Base-by-base conservation (phyloP, 1,140 invertebrate species). In the Apis cerana region DNA sequence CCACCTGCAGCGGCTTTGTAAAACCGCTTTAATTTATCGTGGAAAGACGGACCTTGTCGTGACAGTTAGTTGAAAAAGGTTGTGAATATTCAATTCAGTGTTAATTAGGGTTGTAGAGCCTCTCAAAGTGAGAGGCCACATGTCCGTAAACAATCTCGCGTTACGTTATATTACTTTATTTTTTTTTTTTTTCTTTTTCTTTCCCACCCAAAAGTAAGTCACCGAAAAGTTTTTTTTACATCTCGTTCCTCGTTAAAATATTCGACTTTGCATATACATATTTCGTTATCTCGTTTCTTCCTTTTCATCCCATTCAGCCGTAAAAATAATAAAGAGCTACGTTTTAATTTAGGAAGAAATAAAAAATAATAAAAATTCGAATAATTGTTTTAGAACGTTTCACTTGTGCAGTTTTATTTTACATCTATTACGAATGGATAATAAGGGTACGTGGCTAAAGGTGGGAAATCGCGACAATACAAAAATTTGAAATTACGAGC, bases 11-110 rank as follows among this genome's bases (percentile, higher is more conserved):
- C 10, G 33, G 7, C 33, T 78, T 52, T 65, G 75, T 54, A 58
- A 64, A 50, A 50, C 75, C 52, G 58, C 81, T 70, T 70, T 58
- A 64, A 82, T 82, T 82, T 78, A 78, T 78, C 50, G 50, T 70
- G 50, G 59, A 82, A 62, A 70, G 75, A 65, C 59, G 27, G 50
- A 78, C 17, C 50, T 62, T 43, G 58, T 62, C 27, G 52, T 62
- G 59, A 58, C 67, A 75, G 54, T 71, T 82, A 82, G 75, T 65
- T 76, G 75, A 58, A 82, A 78, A 82, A 78, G 58, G 67, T 82
- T 52, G 65, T 82, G 75, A 82, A 83, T 83, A 83, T 83, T 83
- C 77, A 72, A 72, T 80, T 72, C 23, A 23, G 62, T 54, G 64
- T 54, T 84, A 82, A 82, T 82, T 78, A 78, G 11, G 21, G 50